Percentiles rank a stretch among this genome's conserved stretches.
These are phyloP conservation scores for Drosophila nigrodunni DNA, from an alignment of 1,140 invertebrate genomes.

Conservation along the genomic window DNA sequence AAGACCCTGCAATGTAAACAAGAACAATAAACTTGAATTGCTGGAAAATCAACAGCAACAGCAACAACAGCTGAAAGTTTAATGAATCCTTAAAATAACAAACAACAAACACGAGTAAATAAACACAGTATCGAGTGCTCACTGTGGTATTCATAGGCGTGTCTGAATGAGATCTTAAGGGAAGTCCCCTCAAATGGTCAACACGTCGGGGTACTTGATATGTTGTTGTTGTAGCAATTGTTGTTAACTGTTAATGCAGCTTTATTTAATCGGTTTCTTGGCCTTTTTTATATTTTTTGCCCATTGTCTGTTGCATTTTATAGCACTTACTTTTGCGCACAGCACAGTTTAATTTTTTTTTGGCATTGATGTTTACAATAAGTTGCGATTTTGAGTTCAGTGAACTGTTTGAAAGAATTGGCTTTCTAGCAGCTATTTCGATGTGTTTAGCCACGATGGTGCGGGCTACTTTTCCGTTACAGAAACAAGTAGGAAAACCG, in stretches of 20 bases:
- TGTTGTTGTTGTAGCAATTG: slow-evolving; percentile 30
- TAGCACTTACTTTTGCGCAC: slow-evolving; percentile 17
- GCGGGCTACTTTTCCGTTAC: background rate
- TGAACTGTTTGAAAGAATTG: slow-evolving; percentile 24
- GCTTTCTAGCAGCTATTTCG: background rate
- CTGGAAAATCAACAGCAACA: slow-evolving; percentile 34
- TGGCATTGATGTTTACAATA: slow-evolving; percentile 43
- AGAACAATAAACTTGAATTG: slow-evolving; percentile 27
- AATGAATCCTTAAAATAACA: slow-evolving; percentile 72
- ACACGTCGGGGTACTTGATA: too few relatives aligned
- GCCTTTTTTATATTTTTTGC: slow-evolving; percentile 54
- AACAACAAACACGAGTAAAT: slow-evolving; percentile 29
- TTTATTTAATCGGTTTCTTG: slow-evolving; percentile 77
- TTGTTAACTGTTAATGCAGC: slow-evolving; percentile 67
- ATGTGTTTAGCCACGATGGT: too few relatives aligned
- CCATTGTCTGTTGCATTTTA: slow-evolving; percentile 63
- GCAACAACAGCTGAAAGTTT: slow-evolving; percentile 56
- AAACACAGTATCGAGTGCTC: slow-evolving; percentile 21
- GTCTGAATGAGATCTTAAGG: slow-evolving; percentile 44
- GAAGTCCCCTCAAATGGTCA: too few relatives aligned
- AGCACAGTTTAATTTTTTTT: slow-evolving; percentile 43
- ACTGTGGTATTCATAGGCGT: slow-evolving; percentile 49
- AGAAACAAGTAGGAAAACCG: background rate
- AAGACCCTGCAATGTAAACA: slow-evolving; percentile 49
- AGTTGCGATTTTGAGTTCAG: slow-evolving; percentile 26